Evolutionary conservation across 2,113 vertebrate species (phyloP).

Genomic region (Lota lota): DNA sequence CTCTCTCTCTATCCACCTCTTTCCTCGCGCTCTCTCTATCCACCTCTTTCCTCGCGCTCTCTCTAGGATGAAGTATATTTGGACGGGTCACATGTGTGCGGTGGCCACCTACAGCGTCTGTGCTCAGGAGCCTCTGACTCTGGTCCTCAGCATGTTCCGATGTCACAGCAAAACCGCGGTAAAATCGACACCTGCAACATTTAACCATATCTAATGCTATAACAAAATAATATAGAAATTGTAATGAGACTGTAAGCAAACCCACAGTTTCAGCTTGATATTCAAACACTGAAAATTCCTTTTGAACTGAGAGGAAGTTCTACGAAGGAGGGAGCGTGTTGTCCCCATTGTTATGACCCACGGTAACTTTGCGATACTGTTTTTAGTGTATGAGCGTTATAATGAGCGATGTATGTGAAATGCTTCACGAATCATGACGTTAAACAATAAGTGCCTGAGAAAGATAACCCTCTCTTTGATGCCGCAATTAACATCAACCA

Average conservation of each 20-base stretch:
- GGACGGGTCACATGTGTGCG: constrained; percentile 96
- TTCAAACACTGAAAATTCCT: too few species aligned
- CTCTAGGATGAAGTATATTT: constrained; percentile 89
- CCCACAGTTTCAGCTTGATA: too few species aligned
- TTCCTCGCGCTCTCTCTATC: neutral
- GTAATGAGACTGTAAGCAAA: constrained; percentile 12
- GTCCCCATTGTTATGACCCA: too few species aligned
- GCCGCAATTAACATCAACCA: too few species aligned
- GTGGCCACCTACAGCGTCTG: constrained; percentile 88
- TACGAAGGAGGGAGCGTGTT: too few species aligned
- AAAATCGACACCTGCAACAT: constrained; percentile 11
- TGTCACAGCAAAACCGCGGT: constrained; percentile 71
- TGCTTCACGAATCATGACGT: too few species aligned
- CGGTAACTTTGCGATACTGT: too few species aligned
- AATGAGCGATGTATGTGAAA: too few species aligned
- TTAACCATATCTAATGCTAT: constrained; percentile 50
- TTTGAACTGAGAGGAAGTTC: too few species aligned
- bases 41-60: constrained; percentile 4
- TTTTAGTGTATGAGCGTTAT: too few species aligned
- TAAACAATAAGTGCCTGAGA: too few species aligned
- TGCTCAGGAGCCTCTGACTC: constrained; percentile 64
- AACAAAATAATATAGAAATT: constrained; percentile 23
- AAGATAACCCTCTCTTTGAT: too few species aligned
- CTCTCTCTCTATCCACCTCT: neutral
- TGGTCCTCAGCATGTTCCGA: constrained; percentile 14